Base-by-base conservation (phyloP, 1,140 invertebrate species). In the Macrotrachela quadricornifera region DNA sequence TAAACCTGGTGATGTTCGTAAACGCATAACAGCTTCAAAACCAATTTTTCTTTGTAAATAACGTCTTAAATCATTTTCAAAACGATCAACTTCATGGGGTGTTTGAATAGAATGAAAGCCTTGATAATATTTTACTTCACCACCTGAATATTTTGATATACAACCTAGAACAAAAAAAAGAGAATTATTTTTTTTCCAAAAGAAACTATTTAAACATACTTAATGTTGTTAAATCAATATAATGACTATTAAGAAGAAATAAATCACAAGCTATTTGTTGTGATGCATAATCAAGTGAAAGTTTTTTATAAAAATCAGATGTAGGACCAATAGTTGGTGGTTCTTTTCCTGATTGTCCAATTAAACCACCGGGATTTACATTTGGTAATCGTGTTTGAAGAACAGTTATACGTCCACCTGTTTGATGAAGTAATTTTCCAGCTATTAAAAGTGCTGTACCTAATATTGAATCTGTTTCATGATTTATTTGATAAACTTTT, bases 21-120 rank as follows among this genome's bases (percentile, higher is more conserved):
- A 80, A 63, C 94, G 76, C 85, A 99, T 90, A 1, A 99, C 92
- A 41, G 94, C 85, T 70, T 99, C 94, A 67, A 97, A 95, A 39
- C 94, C 92, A 59, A 99, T 91, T 72, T 95, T 96, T 56, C 94
- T 75, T 0, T 82, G 84, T 2, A 99, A 71, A 72, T 99, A 99
- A 46, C 92, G 74, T 30, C 79, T 76, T 1, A 99, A 73, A 66
- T 79, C 80, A 54, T 77, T 74, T 40, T 81, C 78, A 54, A 94
- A 81, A 47, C 77, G 76, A 46, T 82, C 78, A 1, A 78, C 74
- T 62, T 82, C 75, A 53, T 78, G 73, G 10, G 74, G 70, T 58
- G 82, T 80, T 38, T 77, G 63, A 8, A 67, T 73, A 46, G 75
- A 74, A 63, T 85, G 82, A 69, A 85, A 92, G 53, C 85, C 72